A percentile compares a stretch with the other conserved stretches of the same genome.
Evolutionary conservation across 2,113 vertebrate genomes (phyloP).

Genomic region (Phoxinus phoxinus): DNA sequence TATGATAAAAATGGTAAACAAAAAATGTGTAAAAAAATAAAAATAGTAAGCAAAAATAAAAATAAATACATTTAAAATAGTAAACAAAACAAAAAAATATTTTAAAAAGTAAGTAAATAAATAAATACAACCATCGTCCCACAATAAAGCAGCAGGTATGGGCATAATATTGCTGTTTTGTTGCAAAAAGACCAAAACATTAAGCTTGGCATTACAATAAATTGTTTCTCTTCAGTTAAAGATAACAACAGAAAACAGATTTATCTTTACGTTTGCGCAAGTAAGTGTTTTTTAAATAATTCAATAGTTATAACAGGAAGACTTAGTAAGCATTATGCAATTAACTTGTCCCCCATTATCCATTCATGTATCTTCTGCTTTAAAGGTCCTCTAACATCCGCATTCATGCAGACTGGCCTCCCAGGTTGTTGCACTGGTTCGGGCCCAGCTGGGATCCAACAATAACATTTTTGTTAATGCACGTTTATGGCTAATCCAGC

Average conservation of each 20-base stretch:
- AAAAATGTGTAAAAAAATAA: background rate
- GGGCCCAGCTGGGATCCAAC: conserved; percentile 12
- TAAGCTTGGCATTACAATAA: no score
- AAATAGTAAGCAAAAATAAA: no score
- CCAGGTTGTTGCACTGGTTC: conserved; percentile 40
- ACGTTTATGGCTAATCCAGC: conserved; percentile 57
- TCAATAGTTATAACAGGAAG: background rate
- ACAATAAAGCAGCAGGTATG: no score
- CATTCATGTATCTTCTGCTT: background rate
- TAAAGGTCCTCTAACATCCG: background rate
- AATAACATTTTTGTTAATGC: conserved; percentile 56
- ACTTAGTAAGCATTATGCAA: background rate
- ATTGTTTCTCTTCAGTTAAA: no score
- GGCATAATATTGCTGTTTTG: no score
- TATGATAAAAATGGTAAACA: background rate
- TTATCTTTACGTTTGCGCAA: no score
- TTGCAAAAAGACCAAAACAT: no score
- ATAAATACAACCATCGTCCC: background rate
- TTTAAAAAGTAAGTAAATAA: background rate
- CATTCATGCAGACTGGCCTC: background rate
- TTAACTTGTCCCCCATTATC: background rate
- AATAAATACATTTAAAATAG: background rate
- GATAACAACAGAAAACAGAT: no score
- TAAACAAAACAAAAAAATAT: background rate
- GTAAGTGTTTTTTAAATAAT: no score